phyloP scores from a whole-genome alignment of 1,140 invertebrate genomes.

The Aplysia californica region DNA sequence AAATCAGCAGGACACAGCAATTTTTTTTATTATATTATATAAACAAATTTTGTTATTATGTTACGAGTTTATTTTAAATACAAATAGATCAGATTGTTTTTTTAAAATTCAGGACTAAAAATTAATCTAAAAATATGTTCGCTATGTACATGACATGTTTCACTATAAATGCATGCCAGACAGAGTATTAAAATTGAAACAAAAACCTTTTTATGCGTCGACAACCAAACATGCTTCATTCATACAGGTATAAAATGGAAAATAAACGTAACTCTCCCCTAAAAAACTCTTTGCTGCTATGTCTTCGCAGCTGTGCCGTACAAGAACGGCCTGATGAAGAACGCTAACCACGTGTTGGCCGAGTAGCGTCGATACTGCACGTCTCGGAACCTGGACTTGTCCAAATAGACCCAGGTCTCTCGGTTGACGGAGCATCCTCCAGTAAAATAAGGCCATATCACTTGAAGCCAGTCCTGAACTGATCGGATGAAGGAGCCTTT shows the following conservation, averaged over 20 bases:
- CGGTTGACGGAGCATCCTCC: constrained; percentile 16
- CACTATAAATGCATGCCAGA: neutral
- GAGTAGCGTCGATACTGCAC: constrained; percentile 13
- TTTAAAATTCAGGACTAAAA: neutral
- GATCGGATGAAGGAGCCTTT: neutral
- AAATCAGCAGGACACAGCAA: no score
- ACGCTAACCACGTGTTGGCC: constrained; percentile 6
- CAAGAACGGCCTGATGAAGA: constrained; percentile 2
- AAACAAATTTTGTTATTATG: neutral
- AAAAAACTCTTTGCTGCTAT: neutral
- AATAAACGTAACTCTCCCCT: neutral
- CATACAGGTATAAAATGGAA: neutral
- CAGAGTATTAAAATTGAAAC: neutral
- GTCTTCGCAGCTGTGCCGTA: constrained; percentile 16
- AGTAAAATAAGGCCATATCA: neutral
- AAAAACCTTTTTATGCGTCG: neutral
- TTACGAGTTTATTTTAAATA: neutral
- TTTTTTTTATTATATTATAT: constrained; percentile 6
- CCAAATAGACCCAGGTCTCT: constrained; percentile 12
- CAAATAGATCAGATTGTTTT: neutral
- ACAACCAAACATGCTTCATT: neutral
- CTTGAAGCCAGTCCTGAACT: neutral
- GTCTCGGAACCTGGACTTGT: neutral
- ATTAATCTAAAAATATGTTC: neutral
- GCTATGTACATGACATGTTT: neutral